phyloP scores from a whole-genome alignment of 2,888 invertebrate genomes.

The Ormyrus pomaceus region DNA sequence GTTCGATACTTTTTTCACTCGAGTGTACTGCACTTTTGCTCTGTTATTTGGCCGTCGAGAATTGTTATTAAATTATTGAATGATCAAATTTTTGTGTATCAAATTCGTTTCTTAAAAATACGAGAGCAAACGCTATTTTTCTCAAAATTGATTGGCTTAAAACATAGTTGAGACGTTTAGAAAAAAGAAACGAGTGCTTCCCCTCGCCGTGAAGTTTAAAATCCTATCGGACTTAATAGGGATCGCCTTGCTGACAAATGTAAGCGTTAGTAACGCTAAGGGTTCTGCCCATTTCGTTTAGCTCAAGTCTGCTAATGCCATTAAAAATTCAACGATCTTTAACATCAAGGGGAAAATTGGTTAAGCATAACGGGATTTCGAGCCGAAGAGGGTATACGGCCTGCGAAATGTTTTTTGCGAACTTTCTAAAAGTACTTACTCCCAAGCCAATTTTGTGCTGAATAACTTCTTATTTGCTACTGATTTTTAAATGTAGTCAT shows the following conservation, averaged over 20 bases:
- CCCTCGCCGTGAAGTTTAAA: conserved; percentile 63
- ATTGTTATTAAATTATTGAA: too few species aligned
- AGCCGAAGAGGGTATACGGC: background rate
- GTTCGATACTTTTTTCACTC: too few species aligned
- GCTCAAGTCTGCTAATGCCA: conserved; percentile 47
- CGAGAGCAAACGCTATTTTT: background rate
- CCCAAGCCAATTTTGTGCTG: conserved; percentile 38
- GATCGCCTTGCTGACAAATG: conserved; percentile 74
- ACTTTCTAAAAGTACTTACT: conserved; percentile 23
- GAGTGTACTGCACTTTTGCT: too few species aligned
- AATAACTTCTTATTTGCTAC: conserved; percentile 34
- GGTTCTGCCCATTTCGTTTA: conserved; percentile 61
- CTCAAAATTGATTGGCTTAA: background rate
- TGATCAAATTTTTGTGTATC: too few species aligned
- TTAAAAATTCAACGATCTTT: conserved; percentile 55
- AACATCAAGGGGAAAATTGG: conserved; percentile 39
- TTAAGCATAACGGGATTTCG: conserved; percentile 41
- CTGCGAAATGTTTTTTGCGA: conserved; percentile 37
- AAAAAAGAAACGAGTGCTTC: conserved; percentile 17
- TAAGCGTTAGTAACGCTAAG: conserved; percentile 71
- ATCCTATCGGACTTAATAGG: conserved; percentile 73
- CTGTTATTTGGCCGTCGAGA: too few species aligned
- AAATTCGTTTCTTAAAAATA: too few species aligned
- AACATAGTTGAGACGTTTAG: conserved; percentile 16
- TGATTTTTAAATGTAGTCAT: conserved; percentile 25